A percentile compares a stretch with the other conserved stretches of the same genome.
Evolutionary conservation across 2,113 vertebrate species (phyloP).

Genomic region (Catharus bicknelli): DNA sequence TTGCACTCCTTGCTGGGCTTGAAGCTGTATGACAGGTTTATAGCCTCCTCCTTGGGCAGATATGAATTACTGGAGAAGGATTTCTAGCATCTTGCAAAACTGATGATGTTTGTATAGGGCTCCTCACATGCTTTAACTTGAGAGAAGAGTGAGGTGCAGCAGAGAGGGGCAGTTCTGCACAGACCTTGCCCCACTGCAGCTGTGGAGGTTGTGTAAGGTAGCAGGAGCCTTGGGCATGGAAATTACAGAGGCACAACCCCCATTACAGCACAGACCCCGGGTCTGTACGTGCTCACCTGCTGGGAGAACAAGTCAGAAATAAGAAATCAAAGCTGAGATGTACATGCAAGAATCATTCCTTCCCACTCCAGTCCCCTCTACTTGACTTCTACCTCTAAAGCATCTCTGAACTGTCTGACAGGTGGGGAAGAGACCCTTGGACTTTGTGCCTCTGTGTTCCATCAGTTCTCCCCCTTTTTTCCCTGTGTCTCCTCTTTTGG

Average conservation of each 20-base stretch:
- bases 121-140: not conserved
- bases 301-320: not conserved
- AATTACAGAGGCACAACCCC: not conserved
- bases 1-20: not conserved
- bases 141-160: not conserved
- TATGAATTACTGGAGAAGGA: not conserved
- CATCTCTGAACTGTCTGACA: not conserved
- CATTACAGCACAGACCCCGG: not conserved
- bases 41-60: not conserved
- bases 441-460: not conserved
- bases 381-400: not conserved
- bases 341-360: not conserved
- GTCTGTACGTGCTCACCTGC: accelerated
- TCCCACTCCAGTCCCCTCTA: not conserved
- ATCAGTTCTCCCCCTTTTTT: not conserved
- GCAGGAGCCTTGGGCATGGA: not conserved
- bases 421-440: not conserved
- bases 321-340: not conserved
- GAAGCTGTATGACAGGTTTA: not conserved
- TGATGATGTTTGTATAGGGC: not conserved
- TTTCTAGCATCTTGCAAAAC: not conserved
- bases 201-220: not conserved
- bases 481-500: not conserved
- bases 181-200: not conserved
- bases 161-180: not conserved